Base-by-base conservation (phyloP, 2,888 invertebrate species). In the Gryllus longicercus region DNA sequence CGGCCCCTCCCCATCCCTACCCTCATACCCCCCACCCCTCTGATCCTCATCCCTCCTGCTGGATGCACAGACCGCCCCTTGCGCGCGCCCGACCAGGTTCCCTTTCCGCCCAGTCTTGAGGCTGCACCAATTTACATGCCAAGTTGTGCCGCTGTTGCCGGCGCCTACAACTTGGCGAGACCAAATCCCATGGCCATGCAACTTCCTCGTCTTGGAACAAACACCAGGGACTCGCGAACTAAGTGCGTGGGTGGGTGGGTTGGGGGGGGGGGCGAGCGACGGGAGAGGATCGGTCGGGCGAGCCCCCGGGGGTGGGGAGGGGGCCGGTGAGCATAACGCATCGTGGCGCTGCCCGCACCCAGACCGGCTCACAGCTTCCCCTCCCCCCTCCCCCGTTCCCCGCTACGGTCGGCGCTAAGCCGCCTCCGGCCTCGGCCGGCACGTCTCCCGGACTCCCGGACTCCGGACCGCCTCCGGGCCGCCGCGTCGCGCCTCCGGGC, bases 171-270 rank as follows among this genome's bases (percentile, higher is more conserved):
- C 63, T 63, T 63, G 16, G 63, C 63, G 63, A 63, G 63, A 63
- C 63, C 63, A 63, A 63, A 63, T 63, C 63, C 63, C 63, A 63
- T 63, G 63, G n/a, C 63, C 63, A 63, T 63, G 63, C 63, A 63
- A 63, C 63, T 63, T 63, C 16, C 63, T 63, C 16, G 16, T 63
- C 63, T 63, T 63, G 63, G 63, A 63, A 63, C 63, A 63, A 63
- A 63, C 63, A 63, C 63, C 63, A n/a, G 63, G 63, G 63, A 63
- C 63, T 63, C 63, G 14, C 16, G 63, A 63, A 63, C 63, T 63
- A 63, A 63, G 63, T 63, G 16, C n/a, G 63, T 63, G n/a, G 63
- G n/a, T 16, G 63, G 63, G 63, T 3, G n/a, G 16, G 63, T 4
- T 1, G 63, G 63, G 0, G 38, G 38, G 21, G 21, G 21, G 21